Evolutionary conservation across 2,797 vertebrate species (phyloP).

Genomic region (Sardinella longiceps): DNA sequence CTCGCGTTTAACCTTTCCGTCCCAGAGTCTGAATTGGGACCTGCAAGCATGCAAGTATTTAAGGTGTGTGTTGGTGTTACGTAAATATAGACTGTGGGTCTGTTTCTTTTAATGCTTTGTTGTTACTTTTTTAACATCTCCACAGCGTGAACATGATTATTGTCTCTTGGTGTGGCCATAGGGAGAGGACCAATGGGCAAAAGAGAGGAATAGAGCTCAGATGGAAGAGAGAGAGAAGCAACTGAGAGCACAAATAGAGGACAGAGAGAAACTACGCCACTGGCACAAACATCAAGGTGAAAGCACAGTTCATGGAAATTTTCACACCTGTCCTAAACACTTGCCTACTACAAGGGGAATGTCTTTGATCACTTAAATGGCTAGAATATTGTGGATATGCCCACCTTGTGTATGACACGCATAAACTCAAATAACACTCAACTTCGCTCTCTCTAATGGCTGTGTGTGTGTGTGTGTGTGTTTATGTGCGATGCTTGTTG

Average conservation of each 20-base stretch:
- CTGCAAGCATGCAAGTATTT: slow-evolving; percentile 76
- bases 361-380: not conserved
- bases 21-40: slow-evolving; percentile 66
- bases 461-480: slow-evolving; percentile 44
- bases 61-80: slow-evolving; percentile 59
- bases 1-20: slow-evolving; percentile 44
- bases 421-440: not conserved
- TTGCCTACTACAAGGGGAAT: not conserved
- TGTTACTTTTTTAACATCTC: not conserved
- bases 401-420: not conserved
- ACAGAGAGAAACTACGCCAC: slow-evolving; percentile 56
- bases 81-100: not conserved
- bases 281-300: slow-evolving; percentile 69
- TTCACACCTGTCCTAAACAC: slow-evolving; percentile 61
- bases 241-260: slow-evolving; percentile 67
- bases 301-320: slow-evolving; percentile 3
- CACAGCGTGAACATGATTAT: not conserved
- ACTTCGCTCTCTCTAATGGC: not conserved
- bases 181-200: slow-evolving; percentile 65
- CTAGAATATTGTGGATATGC: not conserved
- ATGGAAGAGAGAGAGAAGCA: slow-evolving; percentile 61
- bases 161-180: slow-evolving; percentile 49
- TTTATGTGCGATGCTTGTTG: slow-evolving; percentile 37
- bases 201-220: slow-evolving; percentile 65
- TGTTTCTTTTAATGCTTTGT: not conserved